Evolutionary conservation across 2,113 vertebrate genomes (phyloP).

Genomic region (Microtus ochrogaster): DNA sequence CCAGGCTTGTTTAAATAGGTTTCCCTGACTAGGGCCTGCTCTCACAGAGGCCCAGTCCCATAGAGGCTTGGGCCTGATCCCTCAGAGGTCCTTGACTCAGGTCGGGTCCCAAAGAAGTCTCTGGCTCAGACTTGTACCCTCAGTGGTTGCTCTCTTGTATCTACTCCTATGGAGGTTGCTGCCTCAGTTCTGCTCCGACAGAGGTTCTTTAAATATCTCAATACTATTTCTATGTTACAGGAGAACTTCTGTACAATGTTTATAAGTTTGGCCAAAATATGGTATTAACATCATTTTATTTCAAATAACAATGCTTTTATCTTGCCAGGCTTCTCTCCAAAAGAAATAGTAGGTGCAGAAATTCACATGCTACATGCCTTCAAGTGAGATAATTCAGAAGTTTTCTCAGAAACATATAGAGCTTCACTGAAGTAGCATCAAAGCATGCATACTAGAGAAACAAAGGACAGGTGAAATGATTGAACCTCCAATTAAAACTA

Average conservation of each 20-base stretch:
- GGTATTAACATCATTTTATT: neutral
- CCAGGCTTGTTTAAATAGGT: too few species aligned
- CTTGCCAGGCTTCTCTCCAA: neutral
- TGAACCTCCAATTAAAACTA: too few species aligned
- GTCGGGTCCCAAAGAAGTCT: too few species aligned
- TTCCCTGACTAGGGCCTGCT: too few species aligned
- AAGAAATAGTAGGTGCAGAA: too few species aligned
- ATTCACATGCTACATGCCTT: neutral
- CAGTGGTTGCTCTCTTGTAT: too few species aligned
- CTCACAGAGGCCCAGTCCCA: too few species aligned
- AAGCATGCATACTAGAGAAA: neutral
- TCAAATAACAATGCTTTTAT: conserved; percentile 7
- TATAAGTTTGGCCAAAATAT: neutral
- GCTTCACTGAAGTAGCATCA: neutral
- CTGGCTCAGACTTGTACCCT: too few species aligned
- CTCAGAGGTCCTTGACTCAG: too few species aligned
- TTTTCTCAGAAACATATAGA: neutral
- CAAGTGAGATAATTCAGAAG: neutral
- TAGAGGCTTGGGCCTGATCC: too few species aligned
- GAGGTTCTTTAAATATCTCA: neutral
- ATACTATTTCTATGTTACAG: neutral
- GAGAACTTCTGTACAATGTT: neutral
- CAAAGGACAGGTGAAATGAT: neutral
- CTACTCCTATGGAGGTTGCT: too few species aligned
- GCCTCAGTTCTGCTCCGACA: too few species aligned